A percentile compares a stretch with the other conserved stretches of the same genome.
Conservation (phyloP, 2,113 vertebrate species). For the Macquaria ambigua region DNA sequence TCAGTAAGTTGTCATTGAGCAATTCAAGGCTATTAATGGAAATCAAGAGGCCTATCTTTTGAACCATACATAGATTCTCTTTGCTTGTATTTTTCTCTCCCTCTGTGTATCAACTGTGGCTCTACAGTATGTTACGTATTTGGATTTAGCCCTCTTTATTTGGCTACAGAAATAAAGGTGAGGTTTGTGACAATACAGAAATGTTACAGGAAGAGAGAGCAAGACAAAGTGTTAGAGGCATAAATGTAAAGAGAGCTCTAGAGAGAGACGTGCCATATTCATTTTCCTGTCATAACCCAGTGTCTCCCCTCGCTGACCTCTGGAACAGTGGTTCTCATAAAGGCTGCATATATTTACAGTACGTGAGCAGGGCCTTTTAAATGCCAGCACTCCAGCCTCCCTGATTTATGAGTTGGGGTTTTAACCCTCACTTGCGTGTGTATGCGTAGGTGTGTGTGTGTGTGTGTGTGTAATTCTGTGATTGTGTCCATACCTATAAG, state of each 20-base stretch:
- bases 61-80: not conserved
- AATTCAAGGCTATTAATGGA: not conserved
- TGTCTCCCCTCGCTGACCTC: slow-evolving; percentile 49
- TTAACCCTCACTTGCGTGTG: slow-evolving; percentile 37
- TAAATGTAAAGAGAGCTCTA: slow-evolving; percentile 4
- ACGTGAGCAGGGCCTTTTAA: slow-evolving; percentile 46
- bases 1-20: not conserved
- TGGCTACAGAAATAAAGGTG: not conserved
- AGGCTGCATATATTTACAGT: slow-evolving; percentile 56
- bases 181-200: not conserved
- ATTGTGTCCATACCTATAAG: not conserved
- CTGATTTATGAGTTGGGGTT: slow-evolving; percentile 54
- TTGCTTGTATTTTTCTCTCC: not conserved
- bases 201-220: not conserved
- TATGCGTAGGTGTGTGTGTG: not conserved
- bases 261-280: slow-evolving; percentile 27
- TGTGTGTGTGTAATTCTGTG: not conserved
- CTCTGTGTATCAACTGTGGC: not conserved
- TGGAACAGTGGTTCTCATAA: slow-evolving; percentile 44
- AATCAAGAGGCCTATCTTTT: not conserved
- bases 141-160: not conserved
- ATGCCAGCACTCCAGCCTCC: slow-evolving; percentile 14
- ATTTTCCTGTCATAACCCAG: slow-evolving; percentile 30
- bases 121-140: not conserved
- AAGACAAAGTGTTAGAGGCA: not conserved